Evolutionary conservation across 37 sponge, comb jelly and placozoan genomes (phyloP), one percentile per base, ranked within the genome.

Genomic region (Crambe crambe): DNA sequence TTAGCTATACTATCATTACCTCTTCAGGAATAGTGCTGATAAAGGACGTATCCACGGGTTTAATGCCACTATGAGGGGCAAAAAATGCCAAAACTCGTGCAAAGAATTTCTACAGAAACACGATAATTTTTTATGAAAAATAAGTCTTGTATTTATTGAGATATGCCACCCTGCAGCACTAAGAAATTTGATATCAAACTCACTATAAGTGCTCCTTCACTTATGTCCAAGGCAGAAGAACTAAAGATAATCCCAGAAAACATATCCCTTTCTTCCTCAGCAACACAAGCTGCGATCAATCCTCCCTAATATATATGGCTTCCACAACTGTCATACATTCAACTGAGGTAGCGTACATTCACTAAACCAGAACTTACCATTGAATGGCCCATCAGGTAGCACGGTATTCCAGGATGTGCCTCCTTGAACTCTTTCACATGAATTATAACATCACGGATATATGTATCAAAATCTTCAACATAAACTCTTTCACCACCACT

Each of bases 371-470:
- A n/a, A n/a, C n/a, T 47, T 54, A 91, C 92, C 88, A 87, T 91
- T 1, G 92, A 91, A 70, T 91, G 92, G 12, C 92, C 92, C 79
- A 91, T 72, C 15, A 91, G 73, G 66, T 83, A 80, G 42, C 89
- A 31, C 9, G 92, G 92, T 17, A 83, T 35, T 27, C 26, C 65
- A 42, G 88, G 84, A 37, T 87, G 63, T 39, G 83, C 10, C 10
- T 30, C 42, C 34, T 76, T 83, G 41, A 80, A 42, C 21, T 59
- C 77, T 37, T 84, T 68, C 21, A 83, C 58, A 56, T 84, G 80
- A 1, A 58, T 44, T 3, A 87, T 64, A 23, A 83, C 85, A 69
- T 91, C 92, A 6, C 37, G n/a, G 12, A 72, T 75, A 62, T 91
- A 91, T 8, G 72, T 74, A 9, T 80, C 65, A 32, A 87, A 64